Evolutionary conservation across 2,888 invertebrate species (phyloP).

Genomic region (Melieria omissa): DNA sequence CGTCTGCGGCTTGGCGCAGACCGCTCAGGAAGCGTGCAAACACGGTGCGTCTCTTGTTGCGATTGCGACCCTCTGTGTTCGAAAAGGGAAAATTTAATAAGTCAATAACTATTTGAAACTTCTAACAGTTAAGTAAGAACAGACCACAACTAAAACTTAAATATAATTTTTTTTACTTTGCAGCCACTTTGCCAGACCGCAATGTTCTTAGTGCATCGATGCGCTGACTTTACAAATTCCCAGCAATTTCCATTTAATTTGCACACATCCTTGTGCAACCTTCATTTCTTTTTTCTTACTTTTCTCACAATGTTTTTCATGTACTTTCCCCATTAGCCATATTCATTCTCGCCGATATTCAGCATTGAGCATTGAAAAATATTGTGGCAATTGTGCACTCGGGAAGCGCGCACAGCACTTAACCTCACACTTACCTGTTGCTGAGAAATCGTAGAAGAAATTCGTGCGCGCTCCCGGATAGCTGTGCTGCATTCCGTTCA

Average conservation of each 20-base stretch:
- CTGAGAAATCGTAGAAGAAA: constrained; percentile 67
- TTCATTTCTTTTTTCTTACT: no score
- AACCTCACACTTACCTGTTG: constrained; percentile 60
- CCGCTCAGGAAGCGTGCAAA: constrained; percentile 66
- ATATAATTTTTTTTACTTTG: background rate
- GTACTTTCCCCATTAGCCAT: background rate
- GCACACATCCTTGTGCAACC: no score
- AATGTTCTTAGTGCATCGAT: no score
- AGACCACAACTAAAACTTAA: background rate
- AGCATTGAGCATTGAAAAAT: background rate
- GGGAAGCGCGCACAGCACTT: background rate
- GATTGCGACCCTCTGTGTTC: constrained; percentile 63
- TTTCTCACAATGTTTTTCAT: background rate
- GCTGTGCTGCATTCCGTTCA: constrained; percentile 66
- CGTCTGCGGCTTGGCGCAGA: constrained; percentile 63
- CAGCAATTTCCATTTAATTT: no score
- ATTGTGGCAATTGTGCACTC: background rate
- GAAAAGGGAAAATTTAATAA: background rate
- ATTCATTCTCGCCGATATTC: background rate
- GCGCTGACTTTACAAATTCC: no score
- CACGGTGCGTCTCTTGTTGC: constrained; percentile 64
- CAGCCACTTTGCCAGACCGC: background rate
- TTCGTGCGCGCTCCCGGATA: constrained; percentile 65
- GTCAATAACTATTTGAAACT: constrained; percentile 10
- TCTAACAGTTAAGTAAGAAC: background rate